Base-by-base conservation (phyloP, 2,888 invertebrate species). In the Rhamphomyia laevipes region DNA sequence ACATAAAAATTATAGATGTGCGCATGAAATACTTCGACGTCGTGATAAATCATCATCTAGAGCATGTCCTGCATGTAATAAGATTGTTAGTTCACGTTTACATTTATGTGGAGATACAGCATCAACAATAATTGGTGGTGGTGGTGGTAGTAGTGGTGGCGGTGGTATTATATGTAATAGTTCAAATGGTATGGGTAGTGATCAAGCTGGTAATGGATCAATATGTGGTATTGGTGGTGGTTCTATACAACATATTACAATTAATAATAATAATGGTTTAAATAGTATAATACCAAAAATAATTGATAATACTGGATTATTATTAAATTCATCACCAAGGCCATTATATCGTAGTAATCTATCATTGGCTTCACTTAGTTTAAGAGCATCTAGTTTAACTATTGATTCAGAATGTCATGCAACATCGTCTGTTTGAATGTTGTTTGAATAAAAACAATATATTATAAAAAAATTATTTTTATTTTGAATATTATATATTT, bases 41-140 rank as follows among this genome's bases (percentile, higher is more conserved):
- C 73, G 77, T 52, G 81, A 80, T 59, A 80, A 78, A 61, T 77
- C 78, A 61, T 75, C 78, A 62, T 77, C 78, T 54, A 74, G 81
- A 21, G 74, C 79, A 23, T 84, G 84, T 61, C 84, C 84, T 1
- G 82, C 83, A 58, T 84, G 83, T 60, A 82, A 81, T 62, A 78
- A 80, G 57, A 73, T 82, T 45, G 74, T 79, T 53, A 78, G 77
- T 61, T 83, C 83, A 43, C 73, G 81, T 44, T 69, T 82, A 51
- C 81, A 82, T 63, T 71, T 83, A 6, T 66, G 62, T 46, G 61
- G 59, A 21, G 55, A 55, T 18, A 45, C 49, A 15, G 31, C 56
- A 42, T 49, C 55, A 31, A 43, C 50, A 10, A 17, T 30, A 16
- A 45, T 37, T 23, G 57, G 50, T 21, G 55, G 51, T 9, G 55